Conservation (phyloP, 2,113 vertebrate species). For the Zosterops japonicus region DNA sequence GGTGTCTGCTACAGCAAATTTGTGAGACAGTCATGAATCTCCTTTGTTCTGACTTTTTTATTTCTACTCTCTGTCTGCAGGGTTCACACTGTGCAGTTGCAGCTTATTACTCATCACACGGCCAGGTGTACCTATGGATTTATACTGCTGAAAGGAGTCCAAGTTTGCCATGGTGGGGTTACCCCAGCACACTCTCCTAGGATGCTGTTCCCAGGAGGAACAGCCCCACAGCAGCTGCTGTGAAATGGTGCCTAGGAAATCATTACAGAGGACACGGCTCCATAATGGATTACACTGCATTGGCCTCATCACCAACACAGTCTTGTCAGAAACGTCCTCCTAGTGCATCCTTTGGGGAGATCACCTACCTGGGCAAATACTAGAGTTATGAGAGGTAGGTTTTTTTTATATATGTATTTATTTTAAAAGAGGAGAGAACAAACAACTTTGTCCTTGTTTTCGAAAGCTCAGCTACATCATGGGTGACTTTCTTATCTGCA, state of each 20-base stretch:
- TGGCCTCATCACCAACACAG: background rate
- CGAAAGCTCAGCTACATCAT: background rate
- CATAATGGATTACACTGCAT: background rate
- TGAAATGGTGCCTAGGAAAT: background rate
- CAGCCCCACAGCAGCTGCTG: background rate
- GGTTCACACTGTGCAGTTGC: background rate
- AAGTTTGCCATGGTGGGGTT: background rate
- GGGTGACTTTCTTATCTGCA: background rate
- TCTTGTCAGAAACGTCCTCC: background rate
- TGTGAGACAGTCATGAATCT: background rate
- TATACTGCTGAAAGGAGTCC: background rate
- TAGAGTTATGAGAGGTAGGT: background rate
- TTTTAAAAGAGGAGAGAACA: background rate
- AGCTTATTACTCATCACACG: background rate
- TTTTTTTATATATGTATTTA: too few species aligned
- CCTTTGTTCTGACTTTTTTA: background rate
- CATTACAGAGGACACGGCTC: fast-evolving
- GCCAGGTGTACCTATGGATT: background rate
- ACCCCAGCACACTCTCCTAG: background rate
- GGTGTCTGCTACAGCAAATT: background rate
- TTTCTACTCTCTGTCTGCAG: background rate
- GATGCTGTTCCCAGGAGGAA: background rate
- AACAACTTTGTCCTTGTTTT: background rate
- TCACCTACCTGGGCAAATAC: background rate
- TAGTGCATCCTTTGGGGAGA: background rate